Evolutionary conservation across 2,113 vertebrate genomes (phyloP).

Genomic region (Spilogale gracilis): DNA sequence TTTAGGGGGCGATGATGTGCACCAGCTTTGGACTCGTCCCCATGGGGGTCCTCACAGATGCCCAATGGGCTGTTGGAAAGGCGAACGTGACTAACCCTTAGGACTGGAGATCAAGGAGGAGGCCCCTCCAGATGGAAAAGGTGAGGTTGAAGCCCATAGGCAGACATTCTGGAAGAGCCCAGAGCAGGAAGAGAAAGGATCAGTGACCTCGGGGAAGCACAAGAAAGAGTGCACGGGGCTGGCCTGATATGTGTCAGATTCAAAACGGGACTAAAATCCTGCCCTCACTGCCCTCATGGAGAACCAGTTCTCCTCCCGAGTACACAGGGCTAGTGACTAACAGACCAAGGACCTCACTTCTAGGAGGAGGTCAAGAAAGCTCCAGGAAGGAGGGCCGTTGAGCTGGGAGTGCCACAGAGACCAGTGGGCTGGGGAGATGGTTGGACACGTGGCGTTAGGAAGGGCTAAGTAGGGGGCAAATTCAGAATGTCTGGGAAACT

Average conservation of each 20-base stretch:
- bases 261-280: not conserved
- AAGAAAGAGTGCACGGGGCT: not conserved
- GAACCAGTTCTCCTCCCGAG: not conserved
- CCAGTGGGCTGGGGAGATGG: not conserved
- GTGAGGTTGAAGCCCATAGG: not conserved
- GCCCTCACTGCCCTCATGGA: accelerated
- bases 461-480: not conserved
- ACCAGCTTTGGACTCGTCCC: not conserved
- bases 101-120: not conserved
- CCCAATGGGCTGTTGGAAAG: not conserved
- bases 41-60: not conserved
- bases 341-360: not conserved
- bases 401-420: accelerated
- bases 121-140: not conserved
- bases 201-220: no score
- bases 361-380: not conserved
- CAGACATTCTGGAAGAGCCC: not conserved
- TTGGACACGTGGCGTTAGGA: not conserved
- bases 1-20: not conserved
- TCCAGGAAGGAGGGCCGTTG: not conserved
- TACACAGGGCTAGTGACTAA: not conserved
- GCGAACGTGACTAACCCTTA: not conserved
- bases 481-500: not conserved
- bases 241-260: not conserved
- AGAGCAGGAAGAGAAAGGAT: not conserved